These are phyloP conservation scores for Arremon brunneinucha DNA, from an alignment of 2,797 vertebrate species.

Conservation along the genomic window DNA sequence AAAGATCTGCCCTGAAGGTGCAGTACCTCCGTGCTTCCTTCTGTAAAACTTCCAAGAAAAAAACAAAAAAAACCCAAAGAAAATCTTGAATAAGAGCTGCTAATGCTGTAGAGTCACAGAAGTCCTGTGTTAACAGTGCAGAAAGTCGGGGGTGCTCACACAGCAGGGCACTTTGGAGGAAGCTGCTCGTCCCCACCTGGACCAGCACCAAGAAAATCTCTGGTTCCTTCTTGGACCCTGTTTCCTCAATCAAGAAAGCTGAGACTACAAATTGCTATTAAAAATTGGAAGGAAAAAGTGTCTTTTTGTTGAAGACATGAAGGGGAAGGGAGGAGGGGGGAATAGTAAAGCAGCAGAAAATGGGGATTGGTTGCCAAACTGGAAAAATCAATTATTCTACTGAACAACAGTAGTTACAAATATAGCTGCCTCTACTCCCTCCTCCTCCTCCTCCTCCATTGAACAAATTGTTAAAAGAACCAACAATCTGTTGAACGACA, in stretches of 20 bases:
- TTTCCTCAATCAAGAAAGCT: not conserved
- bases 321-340: not conserved
- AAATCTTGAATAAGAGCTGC: not conserved
- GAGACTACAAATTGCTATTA: conserved; percentile 27
- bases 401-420: conserved; percentile 61
- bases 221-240: not conserved
- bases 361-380: conserved; percentile 49
- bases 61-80: not conserved
- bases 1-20: not conserved
- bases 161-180: not conserved
- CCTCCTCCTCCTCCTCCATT: conserved; percentile 58
- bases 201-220: not conserved
- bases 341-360: conserved; percentile 39
- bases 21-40: not conserved
- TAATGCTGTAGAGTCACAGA: not conserved
- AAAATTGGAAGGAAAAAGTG: conserved; percentile 9
- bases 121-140: not conserved
- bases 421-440: conserved; percentile 57
- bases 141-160: not conserved
- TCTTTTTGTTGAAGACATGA: conserved; percentile 18
- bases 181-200: not conserved
- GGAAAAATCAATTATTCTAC: conserved; percentile 64
- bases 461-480: conserved; percentile 68
- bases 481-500: conserved; percentile 65
- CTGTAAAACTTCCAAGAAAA: not conserved